Percentiles rank a stretch among this genome's conserved stretches.
phyloP scores from a whole-genome alignment of 2,113 vertebrate species.

The Peromyscus leucopus region DNA sequence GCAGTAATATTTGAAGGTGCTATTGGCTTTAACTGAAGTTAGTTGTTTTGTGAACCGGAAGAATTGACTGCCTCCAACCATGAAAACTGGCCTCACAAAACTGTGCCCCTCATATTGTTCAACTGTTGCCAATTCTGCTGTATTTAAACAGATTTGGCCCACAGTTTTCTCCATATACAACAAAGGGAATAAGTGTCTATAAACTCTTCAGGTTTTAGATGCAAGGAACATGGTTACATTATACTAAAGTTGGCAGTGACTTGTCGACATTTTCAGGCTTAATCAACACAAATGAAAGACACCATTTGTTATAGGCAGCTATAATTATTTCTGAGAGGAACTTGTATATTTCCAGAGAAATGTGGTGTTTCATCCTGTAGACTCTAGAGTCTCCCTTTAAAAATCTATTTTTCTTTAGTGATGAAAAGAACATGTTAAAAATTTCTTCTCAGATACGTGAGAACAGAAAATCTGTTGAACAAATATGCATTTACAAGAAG shows the following conservation, averaged over 20 bases:
- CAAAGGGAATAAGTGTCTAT: background rate
- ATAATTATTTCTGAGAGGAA: constrained; percentile 66
- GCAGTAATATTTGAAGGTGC: background rate
- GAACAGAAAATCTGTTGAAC: constrained; percentile 68
- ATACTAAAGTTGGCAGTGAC: background rate
- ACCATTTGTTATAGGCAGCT: constrained; percentile 40
- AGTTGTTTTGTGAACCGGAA: constrained; percentile 3
- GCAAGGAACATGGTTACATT: background rate
- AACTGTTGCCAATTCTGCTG: background rate
- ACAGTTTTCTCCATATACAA: background rate
- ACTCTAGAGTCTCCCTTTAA: constrained; percentile 31
- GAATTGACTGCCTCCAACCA: background rate
- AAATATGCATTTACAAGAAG: constrained; percentile 66
- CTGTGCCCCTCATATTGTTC: background rate
- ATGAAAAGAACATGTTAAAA: constrained; percentile 72
- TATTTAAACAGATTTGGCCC: background rate
- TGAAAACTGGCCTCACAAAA: background rate
- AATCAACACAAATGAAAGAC: constrained; percentile 40
- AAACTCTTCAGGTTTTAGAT: constrained; percentile 41
- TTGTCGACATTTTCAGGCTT: constrained; percentile 13
- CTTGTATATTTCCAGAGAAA: constrained; percentile 17
- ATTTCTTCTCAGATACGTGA: background rate
- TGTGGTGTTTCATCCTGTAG: constrained; percentile 50
- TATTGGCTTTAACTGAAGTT: constrained; percentile 27
- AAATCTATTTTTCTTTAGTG: background rate